phyloP scores from a whole-genome alignment of 1,140 invertebrate genomes.

The Sarcophaga peregrina region DNA sequence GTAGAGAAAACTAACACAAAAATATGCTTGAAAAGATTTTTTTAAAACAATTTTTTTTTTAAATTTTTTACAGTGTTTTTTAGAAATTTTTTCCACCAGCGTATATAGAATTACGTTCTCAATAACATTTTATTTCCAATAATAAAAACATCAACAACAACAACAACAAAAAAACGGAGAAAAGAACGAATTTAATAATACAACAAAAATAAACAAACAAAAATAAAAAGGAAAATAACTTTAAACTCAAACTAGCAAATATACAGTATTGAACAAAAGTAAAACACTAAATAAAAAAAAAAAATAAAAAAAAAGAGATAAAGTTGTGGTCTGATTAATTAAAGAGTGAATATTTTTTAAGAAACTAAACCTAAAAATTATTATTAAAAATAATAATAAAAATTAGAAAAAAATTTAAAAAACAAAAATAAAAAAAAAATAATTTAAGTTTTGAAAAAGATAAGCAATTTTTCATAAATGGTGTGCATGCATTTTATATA shows the following conservation, averaged over 20 bases:
- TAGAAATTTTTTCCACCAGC: not conserved
- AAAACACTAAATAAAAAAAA: not conserved
- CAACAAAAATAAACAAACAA: not conserved
- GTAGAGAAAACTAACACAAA: too few relatives aligned
- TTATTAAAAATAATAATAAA: not conserved
- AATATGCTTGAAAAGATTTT: too few relatives aligned
- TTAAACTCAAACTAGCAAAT: conserved; percentile 30
- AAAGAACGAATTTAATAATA: conserved; percentile 39
- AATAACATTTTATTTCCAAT: not conserved
- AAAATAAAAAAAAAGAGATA: not conserved
- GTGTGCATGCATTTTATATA: conserved; percentile 38
- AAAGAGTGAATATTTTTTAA: conserved; percentile 41
- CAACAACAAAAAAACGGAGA: conserved; percentile 31
- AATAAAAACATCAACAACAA: not conserved
- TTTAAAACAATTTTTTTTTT: too few relatives aligned
- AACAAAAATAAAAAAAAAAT: conserved; percentile 18
- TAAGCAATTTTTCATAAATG: conserved; percentile 42
- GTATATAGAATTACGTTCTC: not conserved
- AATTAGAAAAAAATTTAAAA: not conserved
- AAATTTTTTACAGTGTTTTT: conserved; percentile 2
- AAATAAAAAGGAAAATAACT: not conserved
- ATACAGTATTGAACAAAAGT: conserved; percentile 36
- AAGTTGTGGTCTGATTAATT: conserved; percentile 36
- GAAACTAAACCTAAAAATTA: not conserved
- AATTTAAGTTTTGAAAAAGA: conserved; percentile 7